Evolutionary conservation across 2,888 invertebrate species (phyloP), one percentile per base, ranked within the genome.

Genomic region (Altica lythri): DNA sequence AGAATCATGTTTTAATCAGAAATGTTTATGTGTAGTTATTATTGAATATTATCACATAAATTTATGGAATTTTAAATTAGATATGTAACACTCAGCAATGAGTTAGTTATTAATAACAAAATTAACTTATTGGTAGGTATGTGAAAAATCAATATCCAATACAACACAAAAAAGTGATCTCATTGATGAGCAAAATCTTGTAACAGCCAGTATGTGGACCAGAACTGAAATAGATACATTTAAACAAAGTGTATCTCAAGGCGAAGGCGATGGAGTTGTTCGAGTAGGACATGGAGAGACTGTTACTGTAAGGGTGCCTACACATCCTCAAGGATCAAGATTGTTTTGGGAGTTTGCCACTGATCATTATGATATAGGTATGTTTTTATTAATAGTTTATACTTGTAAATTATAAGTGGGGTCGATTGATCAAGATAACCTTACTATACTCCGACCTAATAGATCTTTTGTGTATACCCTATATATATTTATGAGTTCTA

Each of bases 341-440:
- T 80, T 99, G 29, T 98, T 95, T 78, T 99, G 98, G 98, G 99
- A 99, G 80, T 99, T 99, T 76, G 96, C 97, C 9, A 98, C 99
- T 0, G 99, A 99, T 75, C 87, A 88, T 72, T 99, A 96, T 72
- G 99, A 99, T 75, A 91, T 99, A 68, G 95, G 88, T 75, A 68
- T 54, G 47, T 17, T 35, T 6, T 27, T 12, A 8, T 17, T 18
- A 38, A 27, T 25, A 4, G n/a, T 34, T 42, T 3, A n/a, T n/a
- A n/a, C n/a, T n/a, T n/a, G n/a, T n/a, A n/a, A n/a, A n/a, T n/a
- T n/a, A n/a, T n/a, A n/a, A n/a, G n/a, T n/a, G n/a, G n/a, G n/a
- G n/a, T n/a, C n/a, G n/a, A n/a, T n/a, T n/a, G n/a, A n/a, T n/a
- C n/a, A n/a, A n/a, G n/a, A n/a, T n/a, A n/a, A n/a, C n/a, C n/a